phyloP scores from a whole-genome alignment of 2,113 vertebrate genomes.

The Pseudorectes ferrugineus region DNA sequence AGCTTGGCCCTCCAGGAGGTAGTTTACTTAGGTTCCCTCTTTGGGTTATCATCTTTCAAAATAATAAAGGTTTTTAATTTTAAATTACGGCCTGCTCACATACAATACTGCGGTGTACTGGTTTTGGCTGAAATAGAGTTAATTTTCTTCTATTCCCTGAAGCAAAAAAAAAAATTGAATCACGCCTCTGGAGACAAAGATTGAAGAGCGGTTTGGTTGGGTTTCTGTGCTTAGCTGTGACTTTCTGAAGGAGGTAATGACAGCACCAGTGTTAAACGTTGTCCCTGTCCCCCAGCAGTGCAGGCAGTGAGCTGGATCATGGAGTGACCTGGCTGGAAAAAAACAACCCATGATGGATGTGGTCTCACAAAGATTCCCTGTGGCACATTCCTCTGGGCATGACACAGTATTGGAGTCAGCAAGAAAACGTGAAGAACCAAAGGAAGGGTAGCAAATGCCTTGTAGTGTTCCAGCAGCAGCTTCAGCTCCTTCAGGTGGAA shows the following conservation, averaged over 20 bases:
- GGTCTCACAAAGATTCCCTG: background rate
- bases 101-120: background rate
- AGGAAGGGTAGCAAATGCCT: background rate
- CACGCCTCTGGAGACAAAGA: background rate
- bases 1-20: background rate
- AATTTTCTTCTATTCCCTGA: background rate
- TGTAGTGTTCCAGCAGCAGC: background rate
- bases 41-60: background rate
- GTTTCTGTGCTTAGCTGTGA: background rate
- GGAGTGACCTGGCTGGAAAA: background rate
- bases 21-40: background rate
- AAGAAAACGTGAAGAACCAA: background rate
- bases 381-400: background rate
- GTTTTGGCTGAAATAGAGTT: background rate
- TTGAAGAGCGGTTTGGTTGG: background rate
- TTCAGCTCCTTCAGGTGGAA: background rate
- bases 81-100: background rate
- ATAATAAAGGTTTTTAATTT: background rate
- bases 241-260: background rate
- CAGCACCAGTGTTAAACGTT: background rate
- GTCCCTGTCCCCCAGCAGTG: background rate
- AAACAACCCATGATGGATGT: background rate
- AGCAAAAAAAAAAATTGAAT: background rate
- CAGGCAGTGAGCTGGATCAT: background rate
- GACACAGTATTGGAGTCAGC: accelerated